Base-by-base conservation (phyloP, 2,888 invertebrate genomes). In the Euphydryas editha region DNA sequence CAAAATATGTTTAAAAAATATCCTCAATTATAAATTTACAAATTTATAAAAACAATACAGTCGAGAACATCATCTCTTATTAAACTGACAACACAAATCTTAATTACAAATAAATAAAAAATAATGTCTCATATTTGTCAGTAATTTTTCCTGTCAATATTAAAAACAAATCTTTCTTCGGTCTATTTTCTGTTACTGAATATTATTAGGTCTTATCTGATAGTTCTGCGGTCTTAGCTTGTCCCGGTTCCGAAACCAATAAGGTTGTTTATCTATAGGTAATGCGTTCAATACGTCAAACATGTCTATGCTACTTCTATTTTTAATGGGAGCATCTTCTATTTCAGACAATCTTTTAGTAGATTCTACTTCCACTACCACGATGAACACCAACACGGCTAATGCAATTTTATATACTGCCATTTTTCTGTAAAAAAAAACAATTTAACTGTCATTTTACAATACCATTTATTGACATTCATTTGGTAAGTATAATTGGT, bases 181-280 rank as follows among this genome's bases (percentile, higher is more conserved):
- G 42, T n/a, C 5, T 44, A 44, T 44, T n/a, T 44, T n/a, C 15
- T 15, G 42, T 44, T 44, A n/a, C n/a, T 44, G 55, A 87, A 88
- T 24, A 69, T n/a, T 67, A 67, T 83, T 88, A 0, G 76, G 81
- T 46, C 81, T 84, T 61, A 78, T 78, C 0, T 85, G 86, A 70
- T 82, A 90, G 15, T 80, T 83, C 60, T 86, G 82, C 1, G 87
- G 86, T 1, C 79, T 75, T 24, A 81, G 83, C 36, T 0, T 93
- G 93, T 59, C 93, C 75, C 94, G 94, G 78, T 96, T 96, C 18
- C 95, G 70, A 61, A 93, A 94, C 96, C 95, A 95, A 4, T 94
- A 82, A 0, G 95, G 95, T 20, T 47, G 46, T 24, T 59, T 47
- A 20, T 59, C 47, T 18, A 37, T 15, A 36, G 59, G 59, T 80